Evolutionary conservation across 2,888 invertebrate species (phyloP), one percentile per base, ranked within the genome.

Genomic region (Tricholauxania praeusta): DNA sequence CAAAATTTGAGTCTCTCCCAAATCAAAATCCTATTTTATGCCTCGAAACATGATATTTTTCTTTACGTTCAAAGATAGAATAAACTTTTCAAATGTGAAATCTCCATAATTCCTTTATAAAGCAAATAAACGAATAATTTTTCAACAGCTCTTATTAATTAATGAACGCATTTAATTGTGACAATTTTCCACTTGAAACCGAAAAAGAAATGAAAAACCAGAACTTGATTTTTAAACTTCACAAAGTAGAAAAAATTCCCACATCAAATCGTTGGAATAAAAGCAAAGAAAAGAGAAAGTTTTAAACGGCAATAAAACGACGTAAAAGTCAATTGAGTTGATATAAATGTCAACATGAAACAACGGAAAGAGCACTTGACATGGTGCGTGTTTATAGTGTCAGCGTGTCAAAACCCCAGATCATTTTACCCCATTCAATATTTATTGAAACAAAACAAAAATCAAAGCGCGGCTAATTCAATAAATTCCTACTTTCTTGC

Each of bases 181-280:
- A 39, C 79, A 82, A 79, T 81, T 79, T 79, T 78, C 82, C 82
- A 85, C 82, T 84, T 84, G 82, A 84, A 57, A 64, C n/a, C 47
- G 51, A 49, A 28, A 28, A 28, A 4, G 2, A 3, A 28, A 28
- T 28, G 4, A 28, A 28, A 28, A 67, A 22, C n/a, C 19, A 48
- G 47, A 72, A 67, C 60, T 66, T 71, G 72, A 74, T 74, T 72
- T 68, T 72, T 68, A 76, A 74, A 76, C 63, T 74, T 73, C 74
- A 74, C 4, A 49, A 71, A 60, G 51, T 52, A 39, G 51, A 47
- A 76, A 74, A 77, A 76, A 73, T 79, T 80, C 79, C 76, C 79
- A 80, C 78, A 84, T 84, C 79, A 82, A 83, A 84, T 80, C 19
- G 14, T 22, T 1, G 7, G 28, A 22, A 14, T 67, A 19, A 48